Percentiles rank a stretch among this genome's conserved stretches.
These are phyloP conservation scores for Drosophila parthenogenetica DNA, from an alignment of 2,888 invertebrate species.

Conservation along the genomic window DNA sequence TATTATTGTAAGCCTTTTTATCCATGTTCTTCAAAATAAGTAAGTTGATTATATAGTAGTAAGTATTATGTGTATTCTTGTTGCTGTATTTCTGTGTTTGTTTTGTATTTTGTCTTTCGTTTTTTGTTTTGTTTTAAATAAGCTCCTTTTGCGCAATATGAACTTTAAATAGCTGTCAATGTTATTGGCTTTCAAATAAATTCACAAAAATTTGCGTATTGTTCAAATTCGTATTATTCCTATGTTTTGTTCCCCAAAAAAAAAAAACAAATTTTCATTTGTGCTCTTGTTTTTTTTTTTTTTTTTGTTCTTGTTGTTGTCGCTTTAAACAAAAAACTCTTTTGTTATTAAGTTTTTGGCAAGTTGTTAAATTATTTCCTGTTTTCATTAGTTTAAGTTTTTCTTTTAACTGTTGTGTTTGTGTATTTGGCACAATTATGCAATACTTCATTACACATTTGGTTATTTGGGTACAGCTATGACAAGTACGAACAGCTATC, in stretches of 20 bases:
- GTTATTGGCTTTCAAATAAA: constrained; percentile 52
- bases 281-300: constrained; percentile 45
- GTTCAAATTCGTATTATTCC: constrained; percentile 84
- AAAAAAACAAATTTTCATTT: constrained; percentile 67
- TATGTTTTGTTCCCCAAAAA: constrained; percentile 82
- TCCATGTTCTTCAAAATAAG: constrained; percentile 24
- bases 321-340: constrained; percentile 49
- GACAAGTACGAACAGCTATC: constrained; percentile 25
- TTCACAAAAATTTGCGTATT: constrained; percentile 57
- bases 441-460: constrained; percentile 47
- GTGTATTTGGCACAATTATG: constrained; percentile 69
- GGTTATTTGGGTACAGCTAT: constrained; percentile 17
- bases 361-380: constrained; percentile 35
- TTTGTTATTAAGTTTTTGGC: constrained; percentile 48
- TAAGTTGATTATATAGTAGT: constrained; percentile 25
- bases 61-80: constrained; percentile 39
- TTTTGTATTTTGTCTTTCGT: constrained; percentile 25
- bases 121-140: constrained; percentile 54
- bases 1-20: constrained; percentile 39
- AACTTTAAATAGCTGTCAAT: constrained; percentile 72
- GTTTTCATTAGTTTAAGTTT: constrained; percentile 7
- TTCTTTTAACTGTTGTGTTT: constrained; percentile 12
- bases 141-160: constrained; percentile 78
- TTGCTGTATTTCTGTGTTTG: constrained; percentile 36
- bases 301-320: constrained; percentile 26